Percentiles rank a stretch among this genome's conserved stretches.
phyloP scores from a whole-genome alignment of 2,888 invertebrate genomes.

The Apocheima hispidaria region DNA sequence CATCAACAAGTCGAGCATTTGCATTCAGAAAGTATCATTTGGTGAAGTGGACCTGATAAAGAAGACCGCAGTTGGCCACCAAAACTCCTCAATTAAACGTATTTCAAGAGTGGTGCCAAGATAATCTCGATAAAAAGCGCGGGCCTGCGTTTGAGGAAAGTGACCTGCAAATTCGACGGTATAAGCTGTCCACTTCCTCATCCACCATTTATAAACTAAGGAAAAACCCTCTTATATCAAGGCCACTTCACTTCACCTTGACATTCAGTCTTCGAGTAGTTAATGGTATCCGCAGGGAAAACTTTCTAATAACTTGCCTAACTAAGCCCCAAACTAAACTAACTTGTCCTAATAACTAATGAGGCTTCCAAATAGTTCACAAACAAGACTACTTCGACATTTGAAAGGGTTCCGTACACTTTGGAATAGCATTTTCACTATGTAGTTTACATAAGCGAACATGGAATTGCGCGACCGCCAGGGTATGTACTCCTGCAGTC shows the following conservation, averaged over 20 bases:
- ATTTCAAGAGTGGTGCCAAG: too few relatives aligned
- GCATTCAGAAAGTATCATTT: too few relatives aligned
- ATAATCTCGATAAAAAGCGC: too few relatives aligned
- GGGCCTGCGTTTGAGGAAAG: neutral
- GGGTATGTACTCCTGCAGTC: too few relatives aligned
- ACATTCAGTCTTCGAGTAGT: slow-evolving; percentile 1
- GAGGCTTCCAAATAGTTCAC: slow-evolving; percentile 25
- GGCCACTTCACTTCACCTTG: slow-evolving; percentile 1
- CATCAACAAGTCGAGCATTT: too few relatives aligned
- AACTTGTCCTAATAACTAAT: slow-evolving; percentile 32
- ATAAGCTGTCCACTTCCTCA: neutral
- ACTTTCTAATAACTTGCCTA: slow-evolving; percentile 6
- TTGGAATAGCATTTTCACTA: slow-evolving; percentile 39
- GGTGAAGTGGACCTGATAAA: too few relatives aligned
- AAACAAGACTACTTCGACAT: slow-evolving; percentile 10
- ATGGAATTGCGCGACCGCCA: slow-evolving; percentile 45
- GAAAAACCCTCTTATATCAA: slow-evolving; percentile 9
- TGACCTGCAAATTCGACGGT: neutral
- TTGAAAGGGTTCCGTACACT: slow-evolving; percentile 12
- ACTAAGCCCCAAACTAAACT: slow-evolving; percentile 10
- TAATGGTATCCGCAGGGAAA: slow-evolving; percentile 12
- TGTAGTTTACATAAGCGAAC: slow-evolving; percentile 27
- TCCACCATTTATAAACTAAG: neutral
- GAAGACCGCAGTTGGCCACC: too few relatives aligned
- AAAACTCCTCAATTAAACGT: too few relatives aligned